Percentiles rank a stretch among this genome's conserved stretches.
phyloP scores from a whole-genome alignment of 37 sponge, comb jelly and placozoan species.

The Theonella swinhoei region DNA sequence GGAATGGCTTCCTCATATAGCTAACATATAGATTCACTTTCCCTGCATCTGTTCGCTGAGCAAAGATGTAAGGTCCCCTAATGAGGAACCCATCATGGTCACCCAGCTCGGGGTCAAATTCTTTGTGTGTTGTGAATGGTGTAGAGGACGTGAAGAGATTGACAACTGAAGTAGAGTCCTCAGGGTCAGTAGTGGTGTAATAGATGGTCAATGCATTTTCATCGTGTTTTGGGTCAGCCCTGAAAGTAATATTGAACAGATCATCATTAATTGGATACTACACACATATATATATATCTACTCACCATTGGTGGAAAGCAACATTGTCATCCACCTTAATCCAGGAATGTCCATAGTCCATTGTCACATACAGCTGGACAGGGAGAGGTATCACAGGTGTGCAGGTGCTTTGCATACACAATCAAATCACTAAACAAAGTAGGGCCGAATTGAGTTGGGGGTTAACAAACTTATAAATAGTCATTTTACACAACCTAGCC shows the following conservation, averaged over 20 bases:
- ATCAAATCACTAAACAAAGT: too few relatives aligned
- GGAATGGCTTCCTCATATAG: constrained; percentile 38
- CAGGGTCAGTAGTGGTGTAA: neutral
- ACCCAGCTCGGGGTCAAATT: constrained; percentile 68
- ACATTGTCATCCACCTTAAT: constrained; percentile 46
- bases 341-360: constrained; percentile 29
- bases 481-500: too few relatives aligned
- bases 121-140: neutral
- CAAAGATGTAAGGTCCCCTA: constrained; percentile 66
- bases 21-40: constrained; percentile 34
- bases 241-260: neutral
- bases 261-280: neutral
- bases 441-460: too few relatives aligned
- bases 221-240: neutral
- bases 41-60: constrained; percentile 11
- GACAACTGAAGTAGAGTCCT: neutral
- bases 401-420: too few relatives aligned
- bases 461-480: too few relatives aligned
- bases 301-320: constrained; percentile 38
- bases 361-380: constrained; percentile 51
- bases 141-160: neutral
- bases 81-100: constrained; percentile 43
- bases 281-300: neutral
- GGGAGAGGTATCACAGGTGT: too few relatives aligned
- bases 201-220: neutral